Conservation (phyloP, 2,113 vertebrate genomes). For the Clarias macrocephalus region DNA sequence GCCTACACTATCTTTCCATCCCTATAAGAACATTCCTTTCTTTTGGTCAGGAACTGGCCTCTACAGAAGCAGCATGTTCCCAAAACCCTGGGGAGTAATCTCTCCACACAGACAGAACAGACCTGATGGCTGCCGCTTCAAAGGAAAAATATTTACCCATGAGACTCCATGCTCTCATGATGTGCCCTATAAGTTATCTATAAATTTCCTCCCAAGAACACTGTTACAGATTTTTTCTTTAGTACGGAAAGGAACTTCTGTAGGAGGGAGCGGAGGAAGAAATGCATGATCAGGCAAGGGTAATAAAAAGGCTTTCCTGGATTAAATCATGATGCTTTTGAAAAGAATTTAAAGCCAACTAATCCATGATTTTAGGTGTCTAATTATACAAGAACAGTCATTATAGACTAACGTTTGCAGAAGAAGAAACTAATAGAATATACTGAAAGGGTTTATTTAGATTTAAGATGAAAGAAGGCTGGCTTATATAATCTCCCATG, state of each 20-base stretch:
- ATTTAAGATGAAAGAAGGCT: not conserved
- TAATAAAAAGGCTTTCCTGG: not conserved
- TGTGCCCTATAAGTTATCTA: not conserved
- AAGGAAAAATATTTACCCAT: not conserved
- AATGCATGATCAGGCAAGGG: not conserved
- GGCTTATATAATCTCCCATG: not conserved
- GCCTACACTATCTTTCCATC: conserved; percentile 62
- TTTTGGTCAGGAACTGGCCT: conserved; percentile 57
- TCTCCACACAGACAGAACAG: conserved; percentile 3
- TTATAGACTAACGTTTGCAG: not conserved
- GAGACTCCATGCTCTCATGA: not conserved
- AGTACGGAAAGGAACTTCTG: conserved; percentile 15
- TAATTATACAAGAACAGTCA: not conserved
- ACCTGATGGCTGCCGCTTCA: not conserved
- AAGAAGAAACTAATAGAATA: not conserved
- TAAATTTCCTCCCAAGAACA: not conserved
- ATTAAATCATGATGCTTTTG: not conserved
- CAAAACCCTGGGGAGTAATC: conserved; percentile 23
- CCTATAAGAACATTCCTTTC: conserved; percentile 71
- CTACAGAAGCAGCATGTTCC: conserved; percentile 59
- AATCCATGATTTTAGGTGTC: not conserved
- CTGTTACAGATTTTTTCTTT: not conserved
- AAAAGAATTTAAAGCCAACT: not conserved
- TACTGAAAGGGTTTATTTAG: not conserved
- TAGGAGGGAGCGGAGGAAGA: not conserved